phyloP scores from a whole-genome alignment of 2,797 vertebrate genomes.

The Esox lucius region DNA sequence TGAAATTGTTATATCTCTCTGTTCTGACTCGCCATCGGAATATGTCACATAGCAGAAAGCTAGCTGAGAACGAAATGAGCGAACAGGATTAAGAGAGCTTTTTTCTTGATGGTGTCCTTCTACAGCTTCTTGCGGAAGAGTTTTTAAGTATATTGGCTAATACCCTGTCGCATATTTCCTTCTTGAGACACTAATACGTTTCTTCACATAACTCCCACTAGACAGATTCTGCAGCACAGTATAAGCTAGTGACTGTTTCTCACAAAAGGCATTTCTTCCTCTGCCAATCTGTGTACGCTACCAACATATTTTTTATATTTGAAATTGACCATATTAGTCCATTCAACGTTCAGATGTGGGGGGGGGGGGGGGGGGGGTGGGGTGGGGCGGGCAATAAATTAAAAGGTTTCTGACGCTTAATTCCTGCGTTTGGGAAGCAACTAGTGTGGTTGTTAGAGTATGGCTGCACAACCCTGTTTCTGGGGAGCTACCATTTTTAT shows the following conservation, averaged over 20 bases:
- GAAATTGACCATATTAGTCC: not conserved
- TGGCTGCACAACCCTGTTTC: no score
- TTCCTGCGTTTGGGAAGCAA: no score
- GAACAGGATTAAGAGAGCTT: slow-evolving; percentile 55
- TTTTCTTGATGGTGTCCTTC: slow-evolving; percentile 51
- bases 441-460: no score
- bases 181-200: slow-evolving; percentile 33
- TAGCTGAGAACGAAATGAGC: slow-evolving; percentile 54
- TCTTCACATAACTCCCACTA: slow-evolving; percentile 46
- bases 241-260: no score
- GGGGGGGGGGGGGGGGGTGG: no score
- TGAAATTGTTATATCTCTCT: slow-evolving; percentile 4
- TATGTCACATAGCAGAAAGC: slow-evolving; percentile 40
- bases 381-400: no score
- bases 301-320: no score
- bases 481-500: no score
- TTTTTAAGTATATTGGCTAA: slow-evolving; percentile 68
- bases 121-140: slow-evolving; percentile 57
- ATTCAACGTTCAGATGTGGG: not conserved
- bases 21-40: not conserved
- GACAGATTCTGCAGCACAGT: no score
- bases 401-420: no score
- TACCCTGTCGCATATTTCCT: slow-evolving; percentile 60
- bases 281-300: no score
- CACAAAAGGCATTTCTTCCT: no score